Base-by-base conservation (phyloP, 2,888 invertebrate genomes). In the Lissocephala sabroskyi region DNA sequence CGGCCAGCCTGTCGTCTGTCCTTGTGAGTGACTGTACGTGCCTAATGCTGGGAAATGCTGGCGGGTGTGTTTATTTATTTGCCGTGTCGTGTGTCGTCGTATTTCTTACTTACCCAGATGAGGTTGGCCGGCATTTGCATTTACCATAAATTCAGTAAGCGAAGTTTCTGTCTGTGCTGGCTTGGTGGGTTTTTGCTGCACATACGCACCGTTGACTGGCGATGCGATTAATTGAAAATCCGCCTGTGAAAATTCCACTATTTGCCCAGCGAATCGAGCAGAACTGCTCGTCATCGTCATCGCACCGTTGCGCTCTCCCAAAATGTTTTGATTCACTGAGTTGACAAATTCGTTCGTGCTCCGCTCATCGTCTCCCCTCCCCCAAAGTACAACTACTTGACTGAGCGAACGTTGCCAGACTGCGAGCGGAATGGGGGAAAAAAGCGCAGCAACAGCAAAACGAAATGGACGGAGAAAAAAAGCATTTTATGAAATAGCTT, bases 261-360 rank as follows among this genome's bases (percentile, higher is more conserved):
- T n/a, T n/a, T n/a, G n/a, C 63, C 67, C 67, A 66, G 68, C 63
- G 59, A 51, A 63, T 62, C n/a, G n/a, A n/a, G n/a, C n/a, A n/a
- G n/a, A n/a, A n/a, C n/a, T n/a, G n/a, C n/a, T n/a, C 45, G 47
- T 49, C 49, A 55, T 49, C 57, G 56, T 40, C 45, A 51, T 41
- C 56, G 62, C 62, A 57, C 45, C 62, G 60, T 58, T 53, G 62
- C 62, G 52, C 67, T 62, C n/a, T n/a, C n/a, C n/a, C 40, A 43
- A 54, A 62, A 60, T 62, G 52, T 62, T 39, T 9, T 65, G 67
- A 71, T 64, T 71, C 65, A 70, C 67, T 70, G 68, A 65, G 61
- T 63, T 71, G 67, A 67, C 68, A 70, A 71, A 70, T 70, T 70
- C 42, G 63, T 53, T 10, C 3, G 18, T 37, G 3, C 7, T n/a